Percentiles rank a stretch among this genome's conserved stretches.
Evolutionary conservation across 2,113 vertebrate species (phyloP).

Genomic region (Cnemophilus loriae): DNA sequence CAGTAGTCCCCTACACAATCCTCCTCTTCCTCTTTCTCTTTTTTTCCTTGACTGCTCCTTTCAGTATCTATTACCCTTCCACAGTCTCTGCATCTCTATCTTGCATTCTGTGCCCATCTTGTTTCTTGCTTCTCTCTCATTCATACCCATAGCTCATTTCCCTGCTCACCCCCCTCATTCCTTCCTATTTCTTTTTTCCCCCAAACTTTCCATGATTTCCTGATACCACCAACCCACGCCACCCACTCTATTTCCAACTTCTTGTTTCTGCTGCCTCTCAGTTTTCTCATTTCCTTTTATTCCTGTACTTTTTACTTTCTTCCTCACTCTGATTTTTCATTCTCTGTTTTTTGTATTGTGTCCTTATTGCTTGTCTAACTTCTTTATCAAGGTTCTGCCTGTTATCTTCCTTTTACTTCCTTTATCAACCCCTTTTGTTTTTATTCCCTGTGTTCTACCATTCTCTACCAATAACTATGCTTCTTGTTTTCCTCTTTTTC

Average conservation of each 20-base stretch:
- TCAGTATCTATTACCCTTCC: not conserved
- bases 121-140: not conserved
- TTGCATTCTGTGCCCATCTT: not conserved
- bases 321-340: not conserved
- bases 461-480: not conserved
- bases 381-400: not conserved
- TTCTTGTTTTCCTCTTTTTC: not conserved
- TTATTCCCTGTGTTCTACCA: not conserved
- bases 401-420: not conserved
- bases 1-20: not conserved
- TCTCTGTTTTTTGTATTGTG: not conserved
- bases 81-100: not conserved
- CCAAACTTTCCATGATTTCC: not conserved
- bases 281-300: not conserved
- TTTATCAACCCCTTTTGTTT: not conserved
- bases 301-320: not conserved
- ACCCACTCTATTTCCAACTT: not conserved
- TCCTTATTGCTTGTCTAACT: not conserved
- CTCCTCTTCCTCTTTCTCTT: not conserved
- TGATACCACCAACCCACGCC: not conserved
- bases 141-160: not conserved
- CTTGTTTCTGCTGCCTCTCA: not conserved
- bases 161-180: not conserved
- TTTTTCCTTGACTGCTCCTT: not conserved
- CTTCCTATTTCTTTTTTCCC: not conserved